Conservation (phyloP, 2,113 vertebrate species). For the Grallaria varia region DNA sequence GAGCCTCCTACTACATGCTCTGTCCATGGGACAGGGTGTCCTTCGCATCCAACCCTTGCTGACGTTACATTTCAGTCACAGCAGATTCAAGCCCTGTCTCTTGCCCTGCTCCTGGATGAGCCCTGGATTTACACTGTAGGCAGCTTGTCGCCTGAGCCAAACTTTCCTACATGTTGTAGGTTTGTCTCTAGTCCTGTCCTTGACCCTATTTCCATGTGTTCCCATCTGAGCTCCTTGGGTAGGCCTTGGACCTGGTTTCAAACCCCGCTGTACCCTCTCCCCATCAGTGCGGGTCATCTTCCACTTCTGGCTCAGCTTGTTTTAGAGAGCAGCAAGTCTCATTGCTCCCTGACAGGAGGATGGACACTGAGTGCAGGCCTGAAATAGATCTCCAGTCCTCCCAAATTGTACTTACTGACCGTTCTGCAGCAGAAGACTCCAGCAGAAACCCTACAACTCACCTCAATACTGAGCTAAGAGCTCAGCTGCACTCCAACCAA, state of each 20-base stretch:
- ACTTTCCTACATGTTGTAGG: neutral
- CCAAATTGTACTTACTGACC: neutral
- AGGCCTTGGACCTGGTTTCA: neutral
- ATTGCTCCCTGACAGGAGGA: neutral
- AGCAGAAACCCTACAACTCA: neutral
- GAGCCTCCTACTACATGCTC: neutral
- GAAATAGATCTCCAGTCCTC: neutral
- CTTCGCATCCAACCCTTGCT: neutral
- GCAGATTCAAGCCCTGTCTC: neutral
- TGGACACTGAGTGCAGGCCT: neutral
- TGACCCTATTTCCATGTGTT: neutral
- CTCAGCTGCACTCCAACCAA: neutral
- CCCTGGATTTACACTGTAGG: neutral
- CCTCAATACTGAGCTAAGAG: neutral
- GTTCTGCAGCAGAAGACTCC: neutral
- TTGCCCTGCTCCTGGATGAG: neutral
- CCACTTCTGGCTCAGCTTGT: neutral
- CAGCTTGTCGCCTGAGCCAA: neutral
- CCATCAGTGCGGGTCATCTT: neutral
- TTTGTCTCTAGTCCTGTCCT: neutral
- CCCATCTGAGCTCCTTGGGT: neutral
- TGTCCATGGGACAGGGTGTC: neutral
- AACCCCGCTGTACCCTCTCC: rapidly evolving
- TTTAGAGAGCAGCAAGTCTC: neutral
- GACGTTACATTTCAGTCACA: neutral